A percentile compares a stretch with the other conserved stretches of the same genome.
These are phyloP conservation scores for Oikopleura dioica DNA, from an alignment of 23 tunicate species.

Conservation along the genomic window DNA sequence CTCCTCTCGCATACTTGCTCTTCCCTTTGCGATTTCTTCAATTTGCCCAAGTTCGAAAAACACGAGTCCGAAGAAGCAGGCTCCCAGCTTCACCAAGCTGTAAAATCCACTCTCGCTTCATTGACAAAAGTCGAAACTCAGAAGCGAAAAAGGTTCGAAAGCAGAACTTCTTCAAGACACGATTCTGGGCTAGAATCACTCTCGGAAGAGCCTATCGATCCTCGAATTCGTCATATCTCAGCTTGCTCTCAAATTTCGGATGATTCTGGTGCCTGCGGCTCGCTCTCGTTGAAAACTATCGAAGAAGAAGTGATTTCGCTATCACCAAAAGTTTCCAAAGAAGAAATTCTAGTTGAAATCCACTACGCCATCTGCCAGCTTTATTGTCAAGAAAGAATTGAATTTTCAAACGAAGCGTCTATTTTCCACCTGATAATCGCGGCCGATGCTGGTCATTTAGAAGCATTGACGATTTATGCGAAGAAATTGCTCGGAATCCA, in stretches of 20 bases:
- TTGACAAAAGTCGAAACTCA: neutral
- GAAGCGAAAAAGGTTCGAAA: neutral
- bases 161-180: neutral
- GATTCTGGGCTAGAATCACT: neutral
- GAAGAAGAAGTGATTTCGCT: neutral
- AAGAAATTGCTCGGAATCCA: slow-evolving; percentile 66
- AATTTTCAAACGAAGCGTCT: slow-evolving; percentile 55
- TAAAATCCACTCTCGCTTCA: neutral
- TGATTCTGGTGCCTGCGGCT: neutral
- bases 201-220: neutral
- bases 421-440: slow-evolving; percentile 64
- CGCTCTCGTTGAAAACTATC: neutral
- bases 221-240: neutral
- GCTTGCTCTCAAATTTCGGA: neutral
- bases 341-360: neutral
- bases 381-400: slow-evolving; percentile 25
- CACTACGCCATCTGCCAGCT: neutral
- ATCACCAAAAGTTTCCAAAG: neutral
- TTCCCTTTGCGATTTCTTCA: neutral
- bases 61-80: neutral
- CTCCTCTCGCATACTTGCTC: slow-evolving; percentile 36
- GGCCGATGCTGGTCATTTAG: slow-evolving; percentile 59
- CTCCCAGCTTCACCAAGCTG: neutral
- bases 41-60: neutral
- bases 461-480: slow-evolving; percentile 30